Evolutionary conservation across 2,113 vertebrate genomes (phyloP).

Genomic region (Calypte anna): DNA sequence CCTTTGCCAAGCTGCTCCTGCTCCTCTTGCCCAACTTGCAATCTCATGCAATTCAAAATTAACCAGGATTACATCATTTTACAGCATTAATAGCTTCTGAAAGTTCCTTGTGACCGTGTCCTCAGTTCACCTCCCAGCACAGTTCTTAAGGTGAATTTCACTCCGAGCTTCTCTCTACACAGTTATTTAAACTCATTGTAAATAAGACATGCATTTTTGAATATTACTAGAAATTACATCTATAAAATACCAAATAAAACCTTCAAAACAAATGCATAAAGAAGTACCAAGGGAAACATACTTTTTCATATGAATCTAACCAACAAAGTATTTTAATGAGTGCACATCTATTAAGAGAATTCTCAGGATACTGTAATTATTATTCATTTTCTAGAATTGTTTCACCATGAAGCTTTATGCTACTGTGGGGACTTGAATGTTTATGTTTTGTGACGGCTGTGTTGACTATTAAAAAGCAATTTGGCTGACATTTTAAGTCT

Average conservation of each 20-base stretch:
- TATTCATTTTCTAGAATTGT: constrained; percentile 87
- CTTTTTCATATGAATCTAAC: constrained; percentile 76
- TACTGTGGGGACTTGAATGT: constrained; percentile 82
- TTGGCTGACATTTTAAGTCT: constrained; percentile 87
- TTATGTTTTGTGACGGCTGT: constrained; percentile 85
- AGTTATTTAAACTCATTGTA: constrained; percentile 53
- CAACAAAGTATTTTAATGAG: constrained; percentile 83
- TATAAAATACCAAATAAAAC: constrained; percentile 65
- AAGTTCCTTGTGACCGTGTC: neutral
- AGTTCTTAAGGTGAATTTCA: neutral
- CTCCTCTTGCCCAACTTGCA: neutral
- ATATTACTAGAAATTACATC: constrained; percentile 60
- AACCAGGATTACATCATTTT: neutral
- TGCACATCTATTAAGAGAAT: constrained; percentile 80
- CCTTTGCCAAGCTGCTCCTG: neutral
- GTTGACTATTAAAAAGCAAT: constrained; percentile 88
- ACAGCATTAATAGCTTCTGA: neutral
- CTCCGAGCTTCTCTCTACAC: neutral
- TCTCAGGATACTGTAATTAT: constrained; percentile 84
- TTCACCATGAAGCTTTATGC: constrained; percentile 81
- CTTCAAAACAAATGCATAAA: constrained; percentile 73
- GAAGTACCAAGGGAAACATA: constrained; percentile 70
- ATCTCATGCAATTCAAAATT: neutral
- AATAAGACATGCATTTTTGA: constrained; percentile 52
- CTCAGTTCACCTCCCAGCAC: neutral